A percentile compares a stretch with the other conserved stretches of the same genome.
Evolutionary conservation across 1,140 invertebrate species (phyloP).

Genomic region (Lasioglossum albipes): DNA sequence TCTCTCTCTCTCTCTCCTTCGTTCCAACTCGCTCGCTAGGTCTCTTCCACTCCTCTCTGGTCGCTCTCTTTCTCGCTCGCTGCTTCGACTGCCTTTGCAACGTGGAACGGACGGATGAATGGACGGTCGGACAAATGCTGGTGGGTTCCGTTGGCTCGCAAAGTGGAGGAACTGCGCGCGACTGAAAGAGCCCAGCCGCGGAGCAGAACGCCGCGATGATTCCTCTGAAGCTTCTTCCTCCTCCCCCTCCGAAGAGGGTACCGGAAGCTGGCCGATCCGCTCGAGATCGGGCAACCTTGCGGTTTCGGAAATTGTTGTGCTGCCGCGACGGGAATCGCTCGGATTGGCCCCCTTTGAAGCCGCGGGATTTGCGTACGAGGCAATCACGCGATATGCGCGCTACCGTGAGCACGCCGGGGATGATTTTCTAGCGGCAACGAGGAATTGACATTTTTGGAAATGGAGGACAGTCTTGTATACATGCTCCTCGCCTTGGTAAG

Average conservation of each 20-base stretch:
- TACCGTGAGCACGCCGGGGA: too few species aligned
- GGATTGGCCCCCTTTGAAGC: not conserved
- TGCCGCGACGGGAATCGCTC: not conserved
- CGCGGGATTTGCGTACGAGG: not conserved
- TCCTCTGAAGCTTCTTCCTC: not conserved
- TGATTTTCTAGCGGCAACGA: too few species aligned
- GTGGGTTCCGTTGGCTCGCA: constrained; percentile 40
- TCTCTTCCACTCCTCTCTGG: constrained; percentile 1
- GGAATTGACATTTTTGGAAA: too few species aligned
- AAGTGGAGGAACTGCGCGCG: constrained; percentile 33
- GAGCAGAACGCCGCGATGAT: constrained; percentile 7
- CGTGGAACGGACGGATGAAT: constrained; percentile 52
- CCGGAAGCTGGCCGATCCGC: not conserved
- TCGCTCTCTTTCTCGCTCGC: constrained; percentile 13
- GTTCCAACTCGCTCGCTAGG: constrained; percentile 53
- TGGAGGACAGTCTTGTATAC: too few species aligned
- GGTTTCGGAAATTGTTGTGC: not conserved
- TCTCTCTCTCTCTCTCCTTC: constrained; percentile 37
- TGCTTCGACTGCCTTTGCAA: constrained; percentile 16
- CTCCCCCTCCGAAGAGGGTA: not conserved
- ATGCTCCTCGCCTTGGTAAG: too few species aligned
- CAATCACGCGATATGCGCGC: too few species aligned
- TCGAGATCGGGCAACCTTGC: not conserved
- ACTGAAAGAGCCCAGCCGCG: constrained; percentile 29
- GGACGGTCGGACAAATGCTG: constrained; percentile 53